Conservation (phyloP, 2,888 invertebrate genomes). For the Eueremaeus valkanovi region DNA sequence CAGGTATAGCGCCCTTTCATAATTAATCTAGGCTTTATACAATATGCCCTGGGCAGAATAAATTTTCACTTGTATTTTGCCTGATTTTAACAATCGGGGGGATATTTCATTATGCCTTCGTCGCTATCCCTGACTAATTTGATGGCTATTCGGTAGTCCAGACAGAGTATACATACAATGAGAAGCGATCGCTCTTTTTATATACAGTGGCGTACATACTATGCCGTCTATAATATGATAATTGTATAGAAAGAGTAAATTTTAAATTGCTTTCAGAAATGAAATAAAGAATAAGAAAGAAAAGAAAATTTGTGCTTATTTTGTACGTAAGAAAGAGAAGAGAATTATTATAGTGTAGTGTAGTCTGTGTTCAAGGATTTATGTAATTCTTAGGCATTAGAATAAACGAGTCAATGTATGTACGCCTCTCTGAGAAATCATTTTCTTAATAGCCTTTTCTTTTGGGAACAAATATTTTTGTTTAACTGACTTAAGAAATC, state of each 20-base stretch:
- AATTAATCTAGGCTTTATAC: no score
- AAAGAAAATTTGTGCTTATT: not conserved
- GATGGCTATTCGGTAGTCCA: conserved; percentile 6
- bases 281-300: not conserved
- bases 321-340: no score
- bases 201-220: conserved; percentile 18
- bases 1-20: no score
- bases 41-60: no score
- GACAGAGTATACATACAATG: not conserved
- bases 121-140: no score
- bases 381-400: not conserved
- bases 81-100: no score
- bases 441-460: conserved; percentile 25
- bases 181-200: not conserved
- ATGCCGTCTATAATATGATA: not conserved
- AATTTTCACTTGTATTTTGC: no score
- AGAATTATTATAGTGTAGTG: not conserved
- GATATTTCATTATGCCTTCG: no score
- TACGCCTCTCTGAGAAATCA: conserved; percentile 26
- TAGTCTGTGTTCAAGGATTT: not conserved
- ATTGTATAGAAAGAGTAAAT: not conserved
- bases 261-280: not conserved
- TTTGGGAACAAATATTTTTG: not conserved
- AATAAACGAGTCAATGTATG: not conserved
- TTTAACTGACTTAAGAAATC: conserved; percentile 30